These are phyloP conservation scores for Scaptodrosophila latifasciaeformis DNA, from an alignment of 2,888 invertebrate genomes.

Conservation along the genomic window DNA sequence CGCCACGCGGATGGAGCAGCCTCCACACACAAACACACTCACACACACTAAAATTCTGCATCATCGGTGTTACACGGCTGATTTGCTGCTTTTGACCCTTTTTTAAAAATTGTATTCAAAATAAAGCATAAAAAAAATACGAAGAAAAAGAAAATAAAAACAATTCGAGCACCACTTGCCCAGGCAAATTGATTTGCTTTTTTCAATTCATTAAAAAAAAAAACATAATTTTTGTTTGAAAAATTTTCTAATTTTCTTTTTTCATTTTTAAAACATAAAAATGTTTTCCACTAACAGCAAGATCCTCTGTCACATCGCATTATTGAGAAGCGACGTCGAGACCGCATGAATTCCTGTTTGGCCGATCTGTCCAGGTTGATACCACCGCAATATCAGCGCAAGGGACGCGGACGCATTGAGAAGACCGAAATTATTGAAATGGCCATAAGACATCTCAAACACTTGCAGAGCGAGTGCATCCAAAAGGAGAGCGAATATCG, in stretches of 20 bases:
- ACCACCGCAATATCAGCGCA: slow-evolving; percentile 93
- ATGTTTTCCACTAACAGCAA: slow-evolving; percentile 78
- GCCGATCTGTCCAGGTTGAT: slow-evolving; percentile 95
- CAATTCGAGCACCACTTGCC: slow-evolving; percentile 27
- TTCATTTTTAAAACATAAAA: not conserved
- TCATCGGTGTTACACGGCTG: slow-evolving; percentile 15
- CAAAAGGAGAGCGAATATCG: slow-evolving; percentile 79
- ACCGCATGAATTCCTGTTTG: slow-evolving; percentile 97
- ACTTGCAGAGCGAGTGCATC: slow-evolving; percentile 82
- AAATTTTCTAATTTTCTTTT: not conserved
- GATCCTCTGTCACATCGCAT: slow-evolving; percentile 98
- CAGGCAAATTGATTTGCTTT: slow-evolving; percentile 30
- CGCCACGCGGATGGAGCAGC: not conserved
- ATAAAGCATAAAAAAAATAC: slow-evolving; percentile 3
- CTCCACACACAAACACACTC: slow-evolving; percentile 31
- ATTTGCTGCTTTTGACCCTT: slow-evolving; percentile 56
- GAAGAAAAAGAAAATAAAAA: slow-evolving; percentile 21
- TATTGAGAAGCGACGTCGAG: slow-evolving; percentile 95
- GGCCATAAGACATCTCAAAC: slow-evolving; percentile 96
- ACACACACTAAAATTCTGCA: not conserved
- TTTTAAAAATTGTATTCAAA: slow-evolving; percentile 53
- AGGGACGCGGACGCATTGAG: slow-evolving; percentile 95
- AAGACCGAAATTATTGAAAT: slow-evolving; percentile 99
- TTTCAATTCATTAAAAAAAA: slow-evolving; percentile 24
- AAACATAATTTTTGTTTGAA: not conserved